phyloP scores from a whole-genome alignment of 2,113 vertebrate species.

The Catagonus wagneri region DNA sequence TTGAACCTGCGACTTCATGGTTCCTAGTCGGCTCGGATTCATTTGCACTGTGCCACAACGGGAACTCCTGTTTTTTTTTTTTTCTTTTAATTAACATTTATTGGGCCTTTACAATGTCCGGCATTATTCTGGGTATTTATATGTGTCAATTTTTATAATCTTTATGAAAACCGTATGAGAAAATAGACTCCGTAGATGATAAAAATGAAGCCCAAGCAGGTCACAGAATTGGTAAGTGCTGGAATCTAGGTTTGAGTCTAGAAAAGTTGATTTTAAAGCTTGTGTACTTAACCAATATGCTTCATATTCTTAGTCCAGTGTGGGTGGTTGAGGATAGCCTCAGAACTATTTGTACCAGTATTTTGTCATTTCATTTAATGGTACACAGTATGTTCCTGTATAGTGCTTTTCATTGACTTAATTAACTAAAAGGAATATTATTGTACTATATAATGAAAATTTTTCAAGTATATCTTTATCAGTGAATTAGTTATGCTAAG shows the following conservation, averaged over 20 bases:
- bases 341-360: background rate
- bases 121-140: background rate
- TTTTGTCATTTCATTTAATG: slow-evolving; percentile 17
- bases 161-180: background rate
- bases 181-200: background rate
- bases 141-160: background rate
- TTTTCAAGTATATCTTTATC: background rate
- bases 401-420: slow-evolving; percentile 2
- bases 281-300: background rate
- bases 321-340: background rate
- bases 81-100: background rate
- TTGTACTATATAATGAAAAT: background rate
- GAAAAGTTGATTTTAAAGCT: background rate
- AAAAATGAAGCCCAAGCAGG: background rate
- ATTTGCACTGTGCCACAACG: too few species aligned
- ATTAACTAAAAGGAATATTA: slow-evolving; percentile 33
- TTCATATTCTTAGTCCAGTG: background rate
- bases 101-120: background rate
- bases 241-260: background rate
- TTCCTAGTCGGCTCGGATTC: too few species aligned
- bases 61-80: too few species aligned
- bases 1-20: too few species aligned
- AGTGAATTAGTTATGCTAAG: background rate
- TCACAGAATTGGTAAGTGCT: background rate
- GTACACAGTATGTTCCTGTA: background rate